Base-by-base conservation (phyloP, 1,140 invertebrate species). In the Cyclina sinensis region DNA sequence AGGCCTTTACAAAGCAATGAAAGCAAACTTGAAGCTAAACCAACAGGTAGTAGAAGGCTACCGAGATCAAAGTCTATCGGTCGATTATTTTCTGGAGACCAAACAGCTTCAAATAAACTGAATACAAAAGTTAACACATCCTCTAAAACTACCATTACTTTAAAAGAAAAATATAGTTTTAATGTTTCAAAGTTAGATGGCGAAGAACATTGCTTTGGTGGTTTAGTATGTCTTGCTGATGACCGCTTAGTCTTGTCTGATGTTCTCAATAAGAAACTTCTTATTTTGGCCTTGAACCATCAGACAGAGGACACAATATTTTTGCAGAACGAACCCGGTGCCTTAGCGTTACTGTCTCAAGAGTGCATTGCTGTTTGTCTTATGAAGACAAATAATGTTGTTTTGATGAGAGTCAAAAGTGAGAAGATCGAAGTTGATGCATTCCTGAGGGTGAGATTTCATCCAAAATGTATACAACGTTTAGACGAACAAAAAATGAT, bases 181-280 rank as follows among this genome's bases (percentile, higher is more conserved):
- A 4, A 4, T 43, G 14, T 43, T 43, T 43, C 43, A 43, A 14
- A 7, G 43, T 43, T 43, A 14, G 43, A 43, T 43, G 43, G 43
- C 4, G 4, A 43, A 7, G 14, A 4, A 43, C 43, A 4, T 24
- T 62, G 57, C n/a, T 24, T 62, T 27, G 57, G 57, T 62, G 57
- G 57, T 62, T 11, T 62, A 62, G 57, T 62, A 4, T 62, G 57
- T 62, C 57, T 62, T 62, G 4, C n/a, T 62, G 57, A 62, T 27
- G 14, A 62, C 57, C 57, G 57, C 27, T 3, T 62, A 27, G 24
- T 62, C 18, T 62, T 62, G 57, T 62, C 57, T 9, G 57, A 62
- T 27, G 24, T 27, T 27, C 57, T 27, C 18, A 62, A 62, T 62
- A 27, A 1, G 57, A 62, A n/a, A 27, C 24, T 62, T 9, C 1